phyloP scores from a whole-genome alignment of 2,797 vertebrate species.

The Carcharodon carcharias region DNA sequence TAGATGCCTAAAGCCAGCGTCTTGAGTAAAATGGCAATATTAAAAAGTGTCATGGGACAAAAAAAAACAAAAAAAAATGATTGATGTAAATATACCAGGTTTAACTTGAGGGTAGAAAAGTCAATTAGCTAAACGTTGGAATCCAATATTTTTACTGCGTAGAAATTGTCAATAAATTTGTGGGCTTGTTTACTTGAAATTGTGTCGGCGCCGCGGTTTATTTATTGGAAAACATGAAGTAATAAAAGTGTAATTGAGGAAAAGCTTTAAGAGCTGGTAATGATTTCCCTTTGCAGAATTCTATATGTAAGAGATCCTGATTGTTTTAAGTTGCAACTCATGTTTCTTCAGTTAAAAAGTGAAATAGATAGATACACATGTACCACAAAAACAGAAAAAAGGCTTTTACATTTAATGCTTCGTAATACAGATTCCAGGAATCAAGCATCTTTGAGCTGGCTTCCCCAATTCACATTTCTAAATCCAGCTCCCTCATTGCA shows the following conservation, averaged over 20 bases:
- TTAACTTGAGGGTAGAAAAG: background rate
- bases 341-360: constrained; percentile 7
- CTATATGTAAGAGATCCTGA: background rate
- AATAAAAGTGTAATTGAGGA: background rate
- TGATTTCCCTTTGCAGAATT: background rate
- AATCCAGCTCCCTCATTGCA: background rate
- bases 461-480: background rate
- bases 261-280: background rate
- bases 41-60: background rate
- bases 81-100: background rate
- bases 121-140: constrained; percentile 2
- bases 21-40: background rate
- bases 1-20: background rate
- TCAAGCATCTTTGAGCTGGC: background rate
- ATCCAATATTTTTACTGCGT: background rate
- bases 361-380: background rate
- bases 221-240: background rate
- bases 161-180: constrained; percentile 6
- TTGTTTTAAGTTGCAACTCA: constrained; percentile 10
- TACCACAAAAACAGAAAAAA: background rate
- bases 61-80: background rate
- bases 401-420: background rate
- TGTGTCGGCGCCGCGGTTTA: background rate
- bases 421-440: background rate
- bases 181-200: constrained; percentile 5